Evolutionary conservation across 1,140 invertebrate species (phyloP).

Genomic region (Caerostris darwini): DNA sequence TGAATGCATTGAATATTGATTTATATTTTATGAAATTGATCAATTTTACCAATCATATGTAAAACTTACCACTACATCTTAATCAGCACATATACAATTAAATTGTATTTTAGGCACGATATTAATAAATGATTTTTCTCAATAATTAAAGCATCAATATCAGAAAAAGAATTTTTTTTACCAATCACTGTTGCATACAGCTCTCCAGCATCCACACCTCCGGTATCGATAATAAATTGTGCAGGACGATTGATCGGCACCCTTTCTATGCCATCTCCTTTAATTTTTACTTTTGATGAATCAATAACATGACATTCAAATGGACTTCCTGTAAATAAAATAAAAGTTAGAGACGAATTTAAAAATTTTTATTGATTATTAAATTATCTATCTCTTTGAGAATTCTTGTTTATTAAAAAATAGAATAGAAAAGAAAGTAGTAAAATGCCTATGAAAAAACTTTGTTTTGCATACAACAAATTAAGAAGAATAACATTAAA

Average conservation of each 20-base stretch:
- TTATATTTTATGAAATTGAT: too few species aligned
- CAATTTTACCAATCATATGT: too few species aligned
- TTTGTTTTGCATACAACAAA: not conserved
- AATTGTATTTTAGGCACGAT: too few species aligned
- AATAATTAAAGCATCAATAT: not conserved
- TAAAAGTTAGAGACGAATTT: not conserved
- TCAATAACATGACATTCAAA: conserved; percentile 88
- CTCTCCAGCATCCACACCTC: conserved; percentile 85
- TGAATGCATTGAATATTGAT: too few species aligned
- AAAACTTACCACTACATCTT: too few species aligned
- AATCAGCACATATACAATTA: too few species aligned
- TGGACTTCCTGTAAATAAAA: conserved; percentile 84
- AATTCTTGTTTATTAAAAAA: not conserved
- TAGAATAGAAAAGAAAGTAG: not conserved
- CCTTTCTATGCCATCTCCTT: conserved; percentile 93
- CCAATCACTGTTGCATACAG: conserved; percentile 87
- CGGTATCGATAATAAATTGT: conserved; percentile 91
- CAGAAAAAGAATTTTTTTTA: conserved; percentile 65
- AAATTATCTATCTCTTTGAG: not conserved
- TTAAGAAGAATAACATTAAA: not conserved
- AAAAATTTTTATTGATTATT: not conserved
- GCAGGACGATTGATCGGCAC: conserved; percentile 93
- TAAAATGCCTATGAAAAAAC: not conserved
- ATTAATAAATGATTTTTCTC: too few species aligned
- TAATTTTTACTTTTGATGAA: conserved; percentile 88